Base-by-base conservation (phyloP, 2,888 invertebrate species). In the Plebejus anna region DNA sequence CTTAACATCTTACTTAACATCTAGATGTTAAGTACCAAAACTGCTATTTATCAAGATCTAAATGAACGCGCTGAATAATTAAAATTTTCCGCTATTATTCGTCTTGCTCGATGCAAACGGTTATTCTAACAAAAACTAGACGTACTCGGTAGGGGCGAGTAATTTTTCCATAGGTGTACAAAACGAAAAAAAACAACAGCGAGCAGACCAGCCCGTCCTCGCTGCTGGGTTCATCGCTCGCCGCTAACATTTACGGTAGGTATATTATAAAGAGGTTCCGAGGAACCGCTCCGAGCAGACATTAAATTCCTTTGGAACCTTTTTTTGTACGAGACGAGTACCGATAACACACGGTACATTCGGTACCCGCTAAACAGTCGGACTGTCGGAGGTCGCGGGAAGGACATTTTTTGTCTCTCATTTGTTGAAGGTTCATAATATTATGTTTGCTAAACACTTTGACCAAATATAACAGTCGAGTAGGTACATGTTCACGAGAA, bases 271-370 rank as follows among this genome's bases (percentile, higher is more conserved):
- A 89, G 86, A 84, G 88, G 89, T 90, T 89, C 90, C 87, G 90
- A 89, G 89, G 88, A 90, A 90, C 91, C 90, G 91, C 91, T 89
- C 83, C 82, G 81, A 79, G 86, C 86, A 84, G 85, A 89, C 87
- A 92, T 91, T 88, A 90, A 91, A 92, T 90, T 92, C 92, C 92
- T 91, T 92, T 90, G 89, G 86, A 89, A 86, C 88, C 89, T 93
- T 91, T 92, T 91, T 89, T 85, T 83, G 84, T 85, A 84, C 84
- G 80, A 81, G 83, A 32, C 83, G 83, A 85, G 89, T 91, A 91
- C 91, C 91, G 90, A 92, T 89, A 90, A 82, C 88, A 87, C 87
- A 87, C 88, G 88, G 90, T 88, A 89, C 86, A 81, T 83, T 83
- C 84, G 83, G 82, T 81, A 81, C 81, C 81, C 83, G 81, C 82